Percentiles rank a stretch among this genome's conserved stretches.
Evolutionary conservation across 2,797 vertebrate genomes (phyloP).

Genomic region (Enoplosus armatus): DNA sequence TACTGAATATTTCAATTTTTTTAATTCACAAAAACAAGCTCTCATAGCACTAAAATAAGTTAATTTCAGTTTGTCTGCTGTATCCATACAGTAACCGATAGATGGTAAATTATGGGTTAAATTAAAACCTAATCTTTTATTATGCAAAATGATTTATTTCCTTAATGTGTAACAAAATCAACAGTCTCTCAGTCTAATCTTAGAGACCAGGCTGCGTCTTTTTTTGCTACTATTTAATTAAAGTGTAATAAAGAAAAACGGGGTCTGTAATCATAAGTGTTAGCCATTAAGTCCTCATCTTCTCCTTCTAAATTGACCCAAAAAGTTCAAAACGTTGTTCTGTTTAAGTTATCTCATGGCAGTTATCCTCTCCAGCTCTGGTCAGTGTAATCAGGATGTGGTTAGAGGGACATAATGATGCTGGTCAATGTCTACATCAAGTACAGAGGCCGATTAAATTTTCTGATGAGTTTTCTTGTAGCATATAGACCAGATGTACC

Average conservation of each 20-base stretch:
- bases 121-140: constrained; percentile 19
- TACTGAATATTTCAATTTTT: too few relatives aligned
- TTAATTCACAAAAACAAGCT: neutral
- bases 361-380: constrained; percentile 37
- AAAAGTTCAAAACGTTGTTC: constrained; percentile 32
- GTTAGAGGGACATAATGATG: constrained; percentile 51
- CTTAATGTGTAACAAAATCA: constrained; percentile 13
- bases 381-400: constrained; percentile 62
- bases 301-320: constrained; percentile 31
- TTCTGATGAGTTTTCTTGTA: constrained; percentile 32
- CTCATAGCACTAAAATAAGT: too few relatives aligned
- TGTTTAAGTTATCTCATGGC: constrained; percentile 55
- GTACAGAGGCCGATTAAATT: constrained; percentile 9
- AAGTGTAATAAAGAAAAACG: constrained; percentile 26
- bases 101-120: constrained; percentile 5
- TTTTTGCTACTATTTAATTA: constrained; percentile 28
- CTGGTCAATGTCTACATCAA: constrained; percentile 29
- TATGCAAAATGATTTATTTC: constrained; percentile 18
- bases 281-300: constrained; percentile 43
- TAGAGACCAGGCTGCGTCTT: neutral
- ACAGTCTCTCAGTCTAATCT: constrained; percentile 17
- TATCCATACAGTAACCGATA: neutral
- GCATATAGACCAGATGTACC: constrained; percentile 15
- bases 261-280: constrained; percentile 36
- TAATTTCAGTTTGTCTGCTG: neutral